Evolutionary conservation across 1,140 invertebrate genomes (phyloP).

Genomic region (Lepidurus packardi): DNA sequence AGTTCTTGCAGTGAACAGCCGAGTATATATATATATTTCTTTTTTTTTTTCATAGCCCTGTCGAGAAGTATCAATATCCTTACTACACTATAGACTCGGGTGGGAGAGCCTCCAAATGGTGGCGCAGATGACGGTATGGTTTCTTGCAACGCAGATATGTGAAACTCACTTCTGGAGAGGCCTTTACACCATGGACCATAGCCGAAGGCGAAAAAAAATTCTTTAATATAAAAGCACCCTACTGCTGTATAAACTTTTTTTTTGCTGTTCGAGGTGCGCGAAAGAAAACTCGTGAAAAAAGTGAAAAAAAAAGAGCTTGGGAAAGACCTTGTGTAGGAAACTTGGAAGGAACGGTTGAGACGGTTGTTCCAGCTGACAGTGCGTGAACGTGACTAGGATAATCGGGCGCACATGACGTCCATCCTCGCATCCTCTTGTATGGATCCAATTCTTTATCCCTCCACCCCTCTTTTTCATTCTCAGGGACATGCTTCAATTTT

Average conservation of each 20-base stretch:
- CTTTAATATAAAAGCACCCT: constrained; percentile 22
- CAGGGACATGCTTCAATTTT: neutral
- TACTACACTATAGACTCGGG: neutral
- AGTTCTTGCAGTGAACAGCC: neutral
- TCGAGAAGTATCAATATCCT: constrained; percentile 7
- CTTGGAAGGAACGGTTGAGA: constrained; percentile 1
- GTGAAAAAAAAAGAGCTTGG: neutral
- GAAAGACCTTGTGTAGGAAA: constrained; percentile 5
- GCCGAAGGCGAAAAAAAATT: neutral
- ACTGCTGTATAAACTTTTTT: neutral
- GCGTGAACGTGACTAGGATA: constrained; percentile 21
- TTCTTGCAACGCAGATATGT: neutral
- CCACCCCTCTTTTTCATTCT: neutral
- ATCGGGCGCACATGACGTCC: constrained; percentile 16
- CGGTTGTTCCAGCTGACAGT: constrained; percentile 20
- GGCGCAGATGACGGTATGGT: neutral
- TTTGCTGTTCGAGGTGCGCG: neutral
- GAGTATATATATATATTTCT: neutral
- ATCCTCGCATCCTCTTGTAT: neutral
- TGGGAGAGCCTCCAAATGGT: neutral
- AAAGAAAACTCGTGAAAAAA: neutral
- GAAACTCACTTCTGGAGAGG: neutral
- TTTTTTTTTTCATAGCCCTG: neutral
- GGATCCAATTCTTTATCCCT: neutral
- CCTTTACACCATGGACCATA: neutral